Percentiles rank a stretch among this genome's conserved stretches.
Conservation (phyloP, 2,888 invertebrate genomes). For the Tenthredo mesomela region DNA sequence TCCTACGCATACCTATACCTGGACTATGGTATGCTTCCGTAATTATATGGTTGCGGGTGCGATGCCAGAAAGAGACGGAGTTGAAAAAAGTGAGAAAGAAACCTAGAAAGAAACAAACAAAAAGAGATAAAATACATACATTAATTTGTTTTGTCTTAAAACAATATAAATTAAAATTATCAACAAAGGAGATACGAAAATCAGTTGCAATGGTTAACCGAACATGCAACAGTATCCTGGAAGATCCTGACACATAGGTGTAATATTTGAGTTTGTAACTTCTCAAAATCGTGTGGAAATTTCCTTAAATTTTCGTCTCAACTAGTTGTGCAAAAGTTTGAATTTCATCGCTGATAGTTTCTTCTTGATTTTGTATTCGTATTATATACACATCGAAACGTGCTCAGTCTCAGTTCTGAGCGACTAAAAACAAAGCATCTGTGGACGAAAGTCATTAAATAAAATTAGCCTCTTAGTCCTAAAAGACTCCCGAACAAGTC, state of each 20-base stretch:
- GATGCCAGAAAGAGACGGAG: slow-evolving; percentile 52
- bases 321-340: no score
- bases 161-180: not conserved
- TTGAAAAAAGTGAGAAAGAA: slow-evolving; percentile 7
- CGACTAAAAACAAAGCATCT: no score
- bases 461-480: not conserved
- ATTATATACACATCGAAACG: no score
- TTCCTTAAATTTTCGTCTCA: not conserved
- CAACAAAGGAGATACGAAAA: not conserved
- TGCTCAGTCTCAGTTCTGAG: no score
- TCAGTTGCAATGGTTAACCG: no score
- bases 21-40: slow-evolving; percentile 58
- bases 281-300: not conserved
- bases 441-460: no score
- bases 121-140: not conserved
- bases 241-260: no score
- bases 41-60: slow-evolving; percentile 66
- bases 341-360: no score
- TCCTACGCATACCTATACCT: slow-evolving; percentile 47
- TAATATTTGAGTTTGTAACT: not conserved
- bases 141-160: not conserved
- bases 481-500: not conserved
- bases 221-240: not conserved
- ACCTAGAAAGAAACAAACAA: not conserved
- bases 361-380: no score